phyloP scores from a whole-genome alignment of 2,113 vertebrate genomes.

The Burhinus bistriatus region DNA sequence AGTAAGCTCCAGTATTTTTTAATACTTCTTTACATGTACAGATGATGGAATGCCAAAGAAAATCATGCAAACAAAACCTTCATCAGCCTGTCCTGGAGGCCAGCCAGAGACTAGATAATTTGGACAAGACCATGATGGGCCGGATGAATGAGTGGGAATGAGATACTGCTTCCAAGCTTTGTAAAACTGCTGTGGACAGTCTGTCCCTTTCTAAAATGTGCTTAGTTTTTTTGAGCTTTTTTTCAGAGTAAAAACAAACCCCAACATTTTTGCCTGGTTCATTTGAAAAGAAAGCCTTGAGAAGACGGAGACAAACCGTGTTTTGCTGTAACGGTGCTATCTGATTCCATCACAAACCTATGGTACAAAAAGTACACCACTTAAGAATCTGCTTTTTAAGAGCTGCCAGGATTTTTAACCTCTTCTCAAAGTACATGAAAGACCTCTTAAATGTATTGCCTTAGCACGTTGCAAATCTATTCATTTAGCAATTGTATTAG shows the following conservation, averaged over 20 bases:
- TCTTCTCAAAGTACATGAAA: conserved; percentile 46
- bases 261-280: not conserved
- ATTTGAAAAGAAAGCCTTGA: not conserved
- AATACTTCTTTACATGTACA: not conserved
- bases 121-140: not conserved
- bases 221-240: not conserved
- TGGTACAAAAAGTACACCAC: not conserved
- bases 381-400: conserved; percentile 37
- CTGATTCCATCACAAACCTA: not conserved
- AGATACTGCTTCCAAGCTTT: conserved; percentile 1
- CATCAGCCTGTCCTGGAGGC: conserved; percentile 35
- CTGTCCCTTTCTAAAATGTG: not conserved
- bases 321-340: not conserved
- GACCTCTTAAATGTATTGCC: conserved; percentile 57
- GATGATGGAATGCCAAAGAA: conserved; percentile 1
- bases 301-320: not conserved
- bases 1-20: not conserved
- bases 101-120: conserved; percentile 32
- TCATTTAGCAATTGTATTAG: conserved; percentile 42
- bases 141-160: not conserved
- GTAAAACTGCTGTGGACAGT: not conserved
- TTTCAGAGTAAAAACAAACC: not conserved
- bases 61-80: conserved; percentile 36
- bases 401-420: conserved; percentile 51
- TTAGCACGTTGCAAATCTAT: conserved; percentile 52